phyloP scores from a whole-genome alignment of 2,797 vertebrate genomes.

The Anisognathus igniventris region DNA sequence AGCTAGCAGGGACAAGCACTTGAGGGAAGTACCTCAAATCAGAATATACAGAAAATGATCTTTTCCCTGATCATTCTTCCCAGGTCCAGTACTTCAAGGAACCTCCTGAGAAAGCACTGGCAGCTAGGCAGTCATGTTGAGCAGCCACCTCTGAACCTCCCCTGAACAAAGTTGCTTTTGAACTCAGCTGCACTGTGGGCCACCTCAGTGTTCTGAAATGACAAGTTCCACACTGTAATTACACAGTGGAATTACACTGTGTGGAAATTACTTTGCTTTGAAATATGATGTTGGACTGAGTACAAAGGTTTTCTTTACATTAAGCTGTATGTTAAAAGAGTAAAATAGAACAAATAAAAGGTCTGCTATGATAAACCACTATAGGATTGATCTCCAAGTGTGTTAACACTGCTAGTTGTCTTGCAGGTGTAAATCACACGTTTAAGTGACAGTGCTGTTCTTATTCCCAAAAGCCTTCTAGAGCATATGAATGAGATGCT shows the following conservation, averaged over 20 bases:
- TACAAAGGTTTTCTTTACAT: neutral
- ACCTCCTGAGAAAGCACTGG: neutral
- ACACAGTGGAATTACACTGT: neutral
- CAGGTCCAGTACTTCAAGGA: neutral
- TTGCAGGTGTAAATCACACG: slow-evolving; percentile 6
- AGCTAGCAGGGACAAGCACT: neutral
- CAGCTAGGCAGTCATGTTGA: neutral
- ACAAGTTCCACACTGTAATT: neutral
- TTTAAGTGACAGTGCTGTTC: slow-evolving; percentile 6
- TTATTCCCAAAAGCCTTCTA: neutral
- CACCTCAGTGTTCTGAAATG: neutral
- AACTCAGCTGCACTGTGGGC: neutral
- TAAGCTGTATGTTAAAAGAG: neutral
- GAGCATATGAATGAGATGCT: neutral
- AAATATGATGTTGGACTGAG: neutral
- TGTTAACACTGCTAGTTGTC: slow-evolving; percentile 7
- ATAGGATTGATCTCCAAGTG: neutral
- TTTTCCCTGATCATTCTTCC: neutral
- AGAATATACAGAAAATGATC: neutral
- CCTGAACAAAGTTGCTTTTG: neutral
- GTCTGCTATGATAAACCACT: neutral
- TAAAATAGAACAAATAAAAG: neutral
- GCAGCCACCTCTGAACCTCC: accelerated
- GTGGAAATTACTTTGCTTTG: neutral
- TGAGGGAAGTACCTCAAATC: neutral